A percentile compares a stretch with the other conserved stretches of the same genome.
These are phyloP conservation scores for Ips typographus DNA, from an alignment of 1,140 invertebrate species.

Conservation along the genomic window DNA sequence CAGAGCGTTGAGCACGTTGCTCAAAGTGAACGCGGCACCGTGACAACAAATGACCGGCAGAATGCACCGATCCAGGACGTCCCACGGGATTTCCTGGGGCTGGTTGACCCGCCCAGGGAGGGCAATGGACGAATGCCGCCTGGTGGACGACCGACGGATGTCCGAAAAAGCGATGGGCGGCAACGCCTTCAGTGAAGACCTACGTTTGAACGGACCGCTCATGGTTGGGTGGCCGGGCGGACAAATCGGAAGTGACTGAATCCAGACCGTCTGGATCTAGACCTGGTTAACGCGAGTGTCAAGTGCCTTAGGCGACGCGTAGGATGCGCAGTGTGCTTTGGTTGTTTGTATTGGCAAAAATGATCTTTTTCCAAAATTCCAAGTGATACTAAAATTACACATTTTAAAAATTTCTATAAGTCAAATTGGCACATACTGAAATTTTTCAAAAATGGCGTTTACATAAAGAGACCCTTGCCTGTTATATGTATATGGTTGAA, in stretches of 20 bases:
- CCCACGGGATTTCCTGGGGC: slow-evolving; percentile 67
- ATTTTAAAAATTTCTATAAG: no score
- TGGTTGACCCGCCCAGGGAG: slow-evolving; percentile 16
- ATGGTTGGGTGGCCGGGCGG: slow-evolving; percentile 32
- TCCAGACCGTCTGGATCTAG: slow-evolving; percentile 19
- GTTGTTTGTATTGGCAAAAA: no score
- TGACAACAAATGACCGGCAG: slow-evolving; percentile 76
- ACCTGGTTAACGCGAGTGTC: slow-evolving; percentile 35
- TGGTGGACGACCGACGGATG: slow-evolving; percentile 34
- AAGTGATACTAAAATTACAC: no score
- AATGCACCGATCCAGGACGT: slow-evolving; percentile 74
- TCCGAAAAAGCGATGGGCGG: slow-evolving; percentile 40
- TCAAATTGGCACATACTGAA: no score
- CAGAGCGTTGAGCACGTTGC: slow-evolving; percentile 67
- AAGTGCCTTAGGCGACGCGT: slow-evolving; percentile 23
- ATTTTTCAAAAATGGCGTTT: no score
- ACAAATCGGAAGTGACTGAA: slow-evolving; percentile 29
- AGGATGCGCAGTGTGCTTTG: no score
- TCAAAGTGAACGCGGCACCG: slow-evolving; percentile 70
- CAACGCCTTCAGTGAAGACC: slow-evolving; percentile 45
- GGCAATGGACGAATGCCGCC: slow-evolving; percentile 41
- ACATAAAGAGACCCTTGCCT: no score
- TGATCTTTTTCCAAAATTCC: no score
- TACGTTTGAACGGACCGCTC: slow-evolving; percentile 50
- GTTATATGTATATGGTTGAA: no score